Conservation (phyloP, 1,140 invertebrate species). For the Patella vulgata region DNA sequence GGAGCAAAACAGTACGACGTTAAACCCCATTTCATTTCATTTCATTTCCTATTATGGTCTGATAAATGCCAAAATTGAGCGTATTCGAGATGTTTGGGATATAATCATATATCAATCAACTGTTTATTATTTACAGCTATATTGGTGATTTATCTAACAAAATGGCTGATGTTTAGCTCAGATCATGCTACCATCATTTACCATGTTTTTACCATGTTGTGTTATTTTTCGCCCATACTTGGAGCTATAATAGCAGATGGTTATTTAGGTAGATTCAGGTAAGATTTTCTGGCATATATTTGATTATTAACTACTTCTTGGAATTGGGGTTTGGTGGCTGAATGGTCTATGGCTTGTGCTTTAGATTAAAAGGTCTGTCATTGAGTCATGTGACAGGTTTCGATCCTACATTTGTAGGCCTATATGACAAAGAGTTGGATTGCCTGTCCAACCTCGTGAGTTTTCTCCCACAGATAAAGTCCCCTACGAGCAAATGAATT, state of each 20-base stretch:
- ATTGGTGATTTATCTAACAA: slow-evolving; percentile 80
- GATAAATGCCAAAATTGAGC: no score
- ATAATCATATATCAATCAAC: neutral
- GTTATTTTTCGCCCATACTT: slow-evolving; percentile 86
- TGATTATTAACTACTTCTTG: neutral
- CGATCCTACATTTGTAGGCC: neutral
- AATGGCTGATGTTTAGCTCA: slow-evolving; percentile 71
- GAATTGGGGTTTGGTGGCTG: neutral
- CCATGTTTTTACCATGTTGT: slow-evolving; percentile 84
- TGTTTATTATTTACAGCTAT: slow-evolving; percentile 77
- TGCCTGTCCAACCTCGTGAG: no score
- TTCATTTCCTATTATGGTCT: no score
- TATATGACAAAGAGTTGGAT: neutral
- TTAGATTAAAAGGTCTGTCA: no score
- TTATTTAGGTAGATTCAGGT: slow-evolving; percentile 71
- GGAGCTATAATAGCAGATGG: slow-evolving; percentile 91
- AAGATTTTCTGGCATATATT: slow-evolving; percentile 1
- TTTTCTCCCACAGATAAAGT: no score
- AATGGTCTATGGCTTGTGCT: no score
- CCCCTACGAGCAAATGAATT: no score
- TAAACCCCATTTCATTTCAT: no score
- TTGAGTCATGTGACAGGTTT: no score
- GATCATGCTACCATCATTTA: slow-evolving; percentile 81
- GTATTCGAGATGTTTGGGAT: no score
- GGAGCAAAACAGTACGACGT: no score